Base-by-base conservation (phyloP, 2,888 invertebrate genomes). In the Eupeodes latifasciatus region DNA sequence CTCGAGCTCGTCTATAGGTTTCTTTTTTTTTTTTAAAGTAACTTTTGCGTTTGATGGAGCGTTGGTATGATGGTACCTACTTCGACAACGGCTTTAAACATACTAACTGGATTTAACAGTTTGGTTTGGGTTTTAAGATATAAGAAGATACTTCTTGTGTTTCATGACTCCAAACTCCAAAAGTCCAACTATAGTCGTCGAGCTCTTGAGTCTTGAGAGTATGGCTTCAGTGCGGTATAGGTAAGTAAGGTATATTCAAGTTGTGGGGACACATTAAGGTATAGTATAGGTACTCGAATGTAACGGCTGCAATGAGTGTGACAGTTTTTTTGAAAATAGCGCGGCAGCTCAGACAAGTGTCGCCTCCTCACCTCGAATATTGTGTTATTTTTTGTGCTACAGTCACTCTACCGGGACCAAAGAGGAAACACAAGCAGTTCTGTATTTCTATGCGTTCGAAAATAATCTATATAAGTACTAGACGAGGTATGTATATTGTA, bases 271-370 rank as follows among this genome's bases (percentile, higher is more conserved):
- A 51, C 59, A 71, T 49, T 34, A 3, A 19, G 36, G 6, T 40
- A 40, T 40, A 40, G 6, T 40, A 40, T 40, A 40, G 40, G 51
- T 27, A 86, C 66, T 87, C 79, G 76, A 75, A 87, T 87, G 79
- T 87, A 80, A 87, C 72, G 76, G 78, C 88, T 27, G 85, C 88
- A 85, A 62, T 75, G 81, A 85, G 81, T 88, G 85, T 88, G 85
- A 88, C 88, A 88, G n/a, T 78, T 66, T 44, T 34, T 53, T 34
- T 51, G 44, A 61, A 5, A 53, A 27, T 4, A 66, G 66, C 49
- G 1, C 10, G 27, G 47, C 27, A 66, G 47, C 49, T 19, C 19
- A 44, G n/a, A 49, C 62, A 55, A 88, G 55, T 84, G 88, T 85
- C 81, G 85, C 77, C 87, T 85, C 81, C 85, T 85, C 85, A 88